Evolutionary conservation across 2,888 invertebrate species (phyloP), one percentile per base, ranked within the genome.

Genomic region (Temnothorax unifasciatus): DNA sequence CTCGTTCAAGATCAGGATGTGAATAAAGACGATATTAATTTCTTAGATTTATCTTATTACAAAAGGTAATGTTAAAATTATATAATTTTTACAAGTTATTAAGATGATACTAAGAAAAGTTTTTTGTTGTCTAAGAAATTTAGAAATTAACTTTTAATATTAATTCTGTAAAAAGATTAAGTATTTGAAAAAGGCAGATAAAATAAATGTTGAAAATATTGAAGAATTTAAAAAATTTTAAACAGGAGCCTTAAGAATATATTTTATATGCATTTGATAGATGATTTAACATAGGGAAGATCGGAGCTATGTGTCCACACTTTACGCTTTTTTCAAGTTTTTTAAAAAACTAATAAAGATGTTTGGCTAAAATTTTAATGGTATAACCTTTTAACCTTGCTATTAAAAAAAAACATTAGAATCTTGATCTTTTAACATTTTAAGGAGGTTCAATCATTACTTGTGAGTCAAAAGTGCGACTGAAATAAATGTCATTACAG

Each of bases 41-140:
- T 97, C 92, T 95, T 97, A 85, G 97, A 97, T 94, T 95, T 96
- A 95, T 96, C 96, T 66, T 96, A 96, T 92, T 97, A 97, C 96
- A 97, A 96, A 95, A 96, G 96, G 97, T 97, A 95, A 94, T 52
- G 5, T 47, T 13, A 21, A 52, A 52, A 34, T 29, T 34, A 21
- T 66, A 76, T 76, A 75, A 52, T 29, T 64, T 61, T 15, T 52
- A 6, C 50, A 50, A 9, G 34, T 61, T 41, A 54, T 68, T 68
- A 75, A 18, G 3, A 54, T 18, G 1, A 50, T 50, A 50, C 25
- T 41, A 9, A 5, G 5, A 25, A 13, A 29, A 34, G 13, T 34
- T 61, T 59, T 25, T 44, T 2, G 15, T 61, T 61, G 59, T 15
- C 0, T 41, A 6, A 64, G 0, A 21, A 29, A 59, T n/a, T 63